Conservation (phyloP, 2,888 invertebrate genomes). For the Mellilla xanthometata region DNA sequence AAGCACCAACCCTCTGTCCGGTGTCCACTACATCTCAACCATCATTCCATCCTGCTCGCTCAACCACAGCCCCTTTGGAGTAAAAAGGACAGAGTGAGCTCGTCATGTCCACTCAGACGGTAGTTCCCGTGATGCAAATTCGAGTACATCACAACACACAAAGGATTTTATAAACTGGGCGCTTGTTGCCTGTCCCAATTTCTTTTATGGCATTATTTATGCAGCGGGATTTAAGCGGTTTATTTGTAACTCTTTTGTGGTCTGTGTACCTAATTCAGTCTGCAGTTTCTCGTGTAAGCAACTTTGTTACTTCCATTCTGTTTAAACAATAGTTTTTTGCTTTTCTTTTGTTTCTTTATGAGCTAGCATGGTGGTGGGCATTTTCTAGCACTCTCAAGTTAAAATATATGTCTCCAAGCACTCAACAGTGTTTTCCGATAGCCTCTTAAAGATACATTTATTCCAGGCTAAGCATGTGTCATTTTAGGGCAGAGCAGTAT, state of each 20-base stretch:
- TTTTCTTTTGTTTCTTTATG: too few relatives aligned
- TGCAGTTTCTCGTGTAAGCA: conserved; percentile 5
- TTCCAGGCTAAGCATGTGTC: too few relatives aligned
- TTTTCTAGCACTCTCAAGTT: too few relatives aligned
- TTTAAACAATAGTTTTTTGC: neutral
- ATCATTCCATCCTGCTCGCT: conserved; percentile 20
- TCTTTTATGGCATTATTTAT: conserved; percentile 37
- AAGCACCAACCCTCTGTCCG: conserved; percentile 7
- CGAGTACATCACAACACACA: conserved; percentile 33
- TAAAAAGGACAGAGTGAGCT: conserved; percentile 26
- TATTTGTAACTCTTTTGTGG: conserved; percentile 18
- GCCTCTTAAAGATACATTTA: too few relatives aligned
- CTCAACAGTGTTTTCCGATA: too few relatives aligned
- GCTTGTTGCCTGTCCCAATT: conserved; percentile 35
- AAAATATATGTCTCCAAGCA: too few relatives aligned
- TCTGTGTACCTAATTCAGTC: conserved; percentile 18
- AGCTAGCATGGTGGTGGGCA: too few relatives aligned
- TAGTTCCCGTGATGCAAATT: conserved; percentile 46
- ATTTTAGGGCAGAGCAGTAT: too few relatives aligned
- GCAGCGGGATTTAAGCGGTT: conserved; percentile 28
- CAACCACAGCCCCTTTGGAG: conserved; percentile 14
- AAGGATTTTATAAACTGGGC: conserved; percentile 36
- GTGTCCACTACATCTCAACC: conserved; percentile 8
- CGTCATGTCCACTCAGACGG: conserved; percentile 20
- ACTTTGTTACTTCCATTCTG: conserved; percentile 1